Conservation (phyloP, 2,888 invertebrate genomes). For the Baccha elongata region DNA sequence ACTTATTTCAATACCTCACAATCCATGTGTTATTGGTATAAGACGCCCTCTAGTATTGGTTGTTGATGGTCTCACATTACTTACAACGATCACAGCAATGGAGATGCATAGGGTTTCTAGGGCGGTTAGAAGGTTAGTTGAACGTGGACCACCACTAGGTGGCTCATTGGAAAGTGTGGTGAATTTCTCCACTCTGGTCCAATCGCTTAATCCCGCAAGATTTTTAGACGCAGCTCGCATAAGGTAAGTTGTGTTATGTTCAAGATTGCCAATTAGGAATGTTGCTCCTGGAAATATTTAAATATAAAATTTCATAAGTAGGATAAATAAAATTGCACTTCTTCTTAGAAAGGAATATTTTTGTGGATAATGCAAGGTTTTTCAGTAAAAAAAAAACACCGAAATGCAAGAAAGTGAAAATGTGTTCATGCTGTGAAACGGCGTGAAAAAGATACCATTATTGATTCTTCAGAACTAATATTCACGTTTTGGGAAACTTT, state of each 20-base stretch:
- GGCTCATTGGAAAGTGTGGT: conserved; percentile 80
- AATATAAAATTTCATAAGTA: neutral
- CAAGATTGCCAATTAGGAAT: conserved; percentile 83
- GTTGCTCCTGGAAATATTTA: conserved; percentile 81
- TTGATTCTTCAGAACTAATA: no score
- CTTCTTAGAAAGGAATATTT: no score
- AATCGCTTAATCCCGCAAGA: conserved; percentile 83
- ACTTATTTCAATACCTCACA: conserved; percentile 41
- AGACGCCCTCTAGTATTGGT: conserved; percentile 15
- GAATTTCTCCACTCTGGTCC: conserved; percentile 80
- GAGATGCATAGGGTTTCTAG: conserved; percentile 46
- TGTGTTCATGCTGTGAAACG: no score
- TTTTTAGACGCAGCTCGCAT: conserved; percentile 84
- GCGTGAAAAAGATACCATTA: no score
- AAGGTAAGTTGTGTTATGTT: conserved; percentile 83
- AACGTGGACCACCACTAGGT: conserved; percentile 64
- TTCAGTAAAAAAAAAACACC: no score
- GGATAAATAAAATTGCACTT: no score
- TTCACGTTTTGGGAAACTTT: no score
- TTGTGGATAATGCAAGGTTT: no score
- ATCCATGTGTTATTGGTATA: conserved; percentile 25
- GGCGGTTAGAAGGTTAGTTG: conserved; percentile 21
- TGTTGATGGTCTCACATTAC: conserved; percentile 11
- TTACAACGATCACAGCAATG: conserved; percentile 41
- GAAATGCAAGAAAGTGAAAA: no score